These are phyloP conservation scores for Isoperla grammatica DNA, from an alignment of 2,888 invertebrate species.

Conservation along the genomic window DNA sequence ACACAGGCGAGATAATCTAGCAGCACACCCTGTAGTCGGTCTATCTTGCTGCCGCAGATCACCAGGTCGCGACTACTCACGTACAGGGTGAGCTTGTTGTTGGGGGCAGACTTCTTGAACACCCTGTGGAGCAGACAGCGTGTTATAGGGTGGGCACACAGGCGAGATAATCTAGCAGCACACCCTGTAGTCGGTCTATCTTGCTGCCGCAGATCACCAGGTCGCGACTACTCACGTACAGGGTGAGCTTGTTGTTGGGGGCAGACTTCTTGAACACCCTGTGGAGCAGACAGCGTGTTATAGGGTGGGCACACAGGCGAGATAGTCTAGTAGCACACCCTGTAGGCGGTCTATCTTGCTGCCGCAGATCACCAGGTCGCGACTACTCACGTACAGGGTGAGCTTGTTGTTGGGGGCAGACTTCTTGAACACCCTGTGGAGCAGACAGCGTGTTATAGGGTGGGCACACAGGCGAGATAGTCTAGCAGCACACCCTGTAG, in stretches of 20 bases:
- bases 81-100: slow-evolving; percentile 78
- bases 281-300: too few relatives aligned
- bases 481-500: slow-evolving; percentile 86
- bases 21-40: slow-evolving; percentile 83
- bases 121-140: slow-evolving; percentile 52
- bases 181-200: slow-evolving; percentile 81
- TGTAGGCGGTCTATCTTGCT: slow-evolving; percentile 72
- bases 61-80: slow-evolving; percentile 75
- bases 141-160: not conserved
- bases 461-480: too few relatives aligned
- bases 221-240: slow-evolving; percentile 78
- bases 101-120: slow-evolving; percentile 82
- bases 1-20: slow-evolving; percentile 68
- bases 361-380: slow-evolving; percentile 72
- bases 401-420: slow-evolving; percentile 79
- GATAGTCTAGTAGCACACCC: slow-evolving; percentile 86
- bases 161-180: too few relatives aligned
- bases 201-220: slow-evolving; percentile 66
- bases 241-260: slow-evolving; percentile 75
- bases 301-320: too few relatives aligned
- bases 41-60: slow-evolving; percentile 66
- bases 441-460: too few relatives aligned
- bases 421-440: slow-evolving; percentile 78
- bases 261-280: slow-evolving; percentile 86
- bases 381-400: slow-evolving; percentile 73